These are phyloP conservation scores for Capitulum mitella DNA, from an alignment of 2,888 invertebrate genomes.

Conservation along the genomic window DNA sequence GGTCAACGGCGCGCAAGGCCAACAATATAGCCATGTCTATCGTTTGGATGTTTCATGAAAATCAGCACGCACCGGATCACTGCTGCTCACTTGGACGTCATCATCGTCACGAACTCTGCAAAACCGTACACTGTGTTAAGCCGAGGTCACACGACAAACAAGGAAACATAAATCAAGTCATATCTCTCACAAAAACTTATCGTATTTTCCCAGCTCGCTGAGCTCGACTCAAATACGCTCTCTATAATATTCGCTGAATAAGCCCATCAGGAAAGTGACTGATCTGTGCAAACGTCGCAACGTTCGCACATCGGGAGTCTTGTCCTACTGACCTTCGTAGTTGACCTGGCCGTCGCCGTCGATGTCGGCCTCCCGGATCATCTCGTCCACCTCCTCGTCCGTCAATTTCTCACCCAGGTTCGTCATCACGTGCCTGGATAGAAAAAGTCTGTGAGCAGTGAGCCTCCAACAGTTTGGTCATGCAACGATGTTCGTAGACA, in stretches of 20 bases:
- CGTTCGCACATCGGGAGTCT: too few relatives aligned
- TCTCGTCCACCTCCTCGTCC: conserved; percentile 98
- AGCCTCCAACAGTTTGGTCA: background rate
- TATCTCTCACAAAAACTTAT: too few relatives aligned
- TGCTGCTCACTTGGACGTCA: conserved; percentile 87
- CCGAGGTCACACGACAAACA: too few relatives aligned
- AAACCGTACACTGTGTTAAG: conserved; percentile 45
- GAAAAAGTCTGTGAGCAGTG: too few relatives aligned
- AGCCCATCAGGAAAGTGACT: too few relatives aligned
- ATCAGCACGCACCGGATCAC: background rate
- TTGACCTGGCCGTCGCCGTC: conserved; percentile 99
- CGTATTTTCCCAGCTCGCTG: too few relatives aligned
- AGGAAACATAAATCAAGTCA: too few relatives aligned
- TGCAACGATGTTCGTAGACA: too few relatives aligned
- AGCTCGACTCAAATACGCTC: too few relatives aligned
- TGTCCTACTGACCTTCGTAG: conserved; percentile 88
- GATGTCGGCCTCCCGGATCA: conserved; percentile 98
- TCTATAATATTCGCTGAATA: too few relatives aligned
- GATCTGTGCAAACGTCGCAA: too few relatives aligned
- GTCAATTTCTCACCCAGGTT: conserved; percentile 98
- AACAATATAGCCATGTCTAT: conserved; percentile 31
- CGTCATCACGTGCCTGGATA: conserved; percentile 91
- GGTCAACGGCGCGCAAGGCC: background rate
- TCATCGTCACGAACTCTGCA: conserved; percentile 97
- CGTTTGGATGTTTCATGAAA: background rate